These are phyloP conservation scores for Drosophila putrida DNA, from an alignment of 2,888 invertebrate genomes.

Conservation along the genomic window DNA sequence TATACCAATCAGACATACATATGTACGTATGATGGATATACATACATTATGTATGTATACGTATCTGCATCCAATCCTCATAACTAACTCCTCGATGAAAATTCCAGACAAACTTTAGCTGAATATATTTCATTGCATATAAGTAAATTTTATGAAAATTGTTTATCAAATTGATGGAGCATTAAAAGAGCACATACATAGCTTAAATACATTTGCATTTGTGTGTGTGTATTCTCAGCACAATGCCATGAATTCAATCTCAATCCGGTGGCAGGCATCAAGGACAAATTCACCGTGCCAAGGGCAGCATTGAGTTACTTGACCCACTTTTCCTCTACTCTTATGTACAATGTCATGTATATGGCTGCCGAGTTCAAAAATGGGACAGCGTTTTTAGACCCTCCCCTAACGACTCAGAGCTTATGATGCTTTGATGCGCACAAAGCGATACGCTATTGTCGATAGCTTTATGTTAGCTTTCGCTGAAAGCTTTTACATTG, in stretches of 20 bases:
- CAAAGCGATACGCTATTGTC: not conserved
- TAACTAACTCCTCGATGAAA: not conserved
- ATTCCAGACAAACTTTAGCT: slow-evolving; percentile 3
- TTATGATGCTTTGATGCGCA: slow-evolving; percentile 5
- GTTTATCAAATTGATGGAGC: slow-evolving; percentile 2
- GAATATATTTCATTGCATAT: slow-evolving; percentile 7
- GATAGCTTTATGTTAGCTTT: slow-evolving; percentile 10
- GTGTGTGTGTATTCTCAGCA: slow-evolving; percentile 2
- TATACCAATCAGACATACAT: no score
- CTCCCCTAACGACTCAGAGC: slow-evolving; percentile 4
- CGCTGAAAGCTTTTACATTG: slow-evolving; percentile 2
- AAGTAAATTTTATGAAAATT: slow-evolving; percentile 4
- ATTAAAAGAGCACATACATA: not conserved
- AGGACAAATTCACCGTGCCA: slow-evolving; percentile 61
- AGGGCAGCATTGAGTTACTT: slow-evolving; percentile 55
- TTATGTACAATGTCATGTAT: slow-evolving; percentile 14
- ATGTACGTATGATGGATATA: no score
- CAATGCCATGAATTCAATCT: slow-evolving; percentile 24
- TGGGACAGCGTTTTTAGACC: slow-evolving; percentile 39
- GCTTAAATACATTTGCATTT: slow-evolving; percentile 6
- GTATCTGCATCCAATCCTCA: not conserved
- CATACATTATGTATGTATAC: not conserved
- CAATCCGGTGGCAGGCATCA: slow-evolving; percentile 37
- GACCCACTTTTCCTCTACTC: slow-evolving; percentile 50
- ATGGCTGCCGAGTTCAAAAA: slow-evolving; percentile 33